Evolutionary conservation across 1,140 invertebrate species (phyloP).

Genomic region (Daktulosphaira vitifoliae): DNA sequence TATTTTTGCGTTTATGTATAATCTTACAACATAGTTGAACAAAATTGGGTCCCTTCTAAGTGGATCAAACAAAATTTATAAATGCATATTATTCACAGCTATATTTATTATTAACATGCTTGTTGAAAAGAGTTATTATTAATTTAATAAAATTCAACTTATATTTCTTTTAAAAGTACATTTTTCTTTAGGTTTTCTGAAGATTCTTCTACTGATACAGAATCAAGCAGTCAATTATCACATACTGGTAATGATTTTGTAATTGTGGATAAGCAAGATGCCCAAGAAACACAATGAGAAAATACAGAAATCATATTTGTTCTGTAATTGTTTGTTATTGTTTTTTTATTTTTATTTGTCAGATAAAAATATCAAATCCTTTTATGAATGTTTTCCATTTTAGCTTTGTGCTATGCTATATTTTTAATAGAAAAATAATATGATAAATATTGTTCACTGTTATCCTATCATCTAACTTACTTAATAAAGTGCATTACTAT

Average conservation of each 20-base stretch:
- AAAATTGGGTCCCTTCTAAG: too few species aligned
- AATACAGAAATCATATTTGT: not conserved
- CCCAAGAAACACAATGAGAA: slow-evolving; percentile 43
- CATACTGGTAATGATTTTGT: slow-evolving; percentile 73
- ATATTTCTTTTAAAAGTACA: too few species aligned
- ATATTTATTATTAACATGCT: too few species aligned
- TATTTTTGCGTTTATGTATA: too few species aligned
- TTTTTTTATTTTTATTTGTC: slow-evolving; percentile 18
- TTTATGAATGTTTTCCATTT: slow-evolving; percentile 26
- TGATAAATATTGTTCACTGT: slow-evolving; percentile 22
- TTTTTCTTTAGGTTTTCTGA: slow-evolving; percentile 39
- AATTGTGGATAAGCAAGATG: slow-evolving; percentile 58
- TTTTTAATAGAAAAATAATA: slow-evolving; percentile 14
- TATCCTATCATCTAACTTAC: slow-evolving; percentile 28
- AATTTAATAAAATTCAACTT: too few species aligned
- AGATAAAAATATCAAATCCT: slow-evolving; percentile 24
- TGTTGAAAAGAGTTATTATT: too few species aligned
- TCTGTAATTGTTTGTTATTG: slow-evolving; percentile 18
- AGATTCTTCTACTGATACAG: slow-evolving; percentile 49
- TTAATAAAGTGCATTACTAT: slow-evolving; percentile 30
- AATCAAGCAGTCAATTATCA: slow-evolving; percentile 59
- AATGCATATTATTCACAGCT: too few species aligned
- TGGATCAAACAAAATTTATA: too few species aligned
- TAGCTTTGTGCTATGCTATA: slow-evolving; percentile 17
- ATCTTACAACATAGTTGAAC: too few species aligned